Conservation (phyloP, 2,888 invertebrate species). For the Lysandra coridon region DNA sequence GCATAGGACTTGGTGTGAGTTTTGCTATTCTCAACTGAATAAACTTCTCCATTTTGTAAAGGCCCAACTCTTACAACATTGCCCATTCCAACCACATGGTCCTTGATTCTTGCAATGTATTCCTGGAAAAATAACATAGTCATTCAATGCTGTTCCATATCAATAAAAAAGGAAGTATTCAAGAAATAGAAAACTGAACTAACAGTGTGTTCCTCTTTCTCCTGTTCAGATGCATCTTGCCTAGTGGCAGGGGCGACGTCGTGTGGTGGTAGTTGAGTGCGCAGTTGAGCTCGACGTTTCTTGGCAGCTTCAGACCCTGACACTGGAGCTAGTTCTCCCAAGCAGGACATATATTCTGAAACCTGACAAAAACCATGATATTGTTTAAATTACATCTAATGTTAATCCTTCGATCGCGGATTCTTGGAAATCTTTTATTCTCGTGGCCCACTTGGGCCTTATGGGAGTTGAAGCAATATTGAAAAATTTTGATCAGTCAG, state of each 20-base stretch:
- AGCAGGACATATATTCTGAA: constrained; percentile 82
- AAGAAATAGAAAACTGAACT: constrained; percentile 40
- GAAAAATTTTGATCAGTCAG: not conserved
- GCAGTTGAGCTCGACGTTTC: constrained; percentile 88
- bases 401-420: not conserved
- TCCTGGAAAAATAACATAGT: constrained; percentile 55
- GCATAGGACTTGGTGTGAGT: constrained; percentile 73
- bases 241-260: constrained; percentile 83
- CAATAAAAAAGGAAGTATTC: not conserved
- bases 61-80: constrained; percentile 83
- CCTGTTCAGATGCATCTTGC: constrained; percentile 73
- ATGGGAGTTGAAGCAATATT: too few relatives aligned
- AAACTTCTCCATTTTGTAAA: constrained; percentile 70
- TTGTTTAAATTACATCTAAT: not conserved
- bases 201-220: constrained; percentile 72
- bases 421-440: too few relatives aligned
- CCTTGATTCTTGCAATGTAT: constrained; percentile 81
- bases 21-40: constrained; percentile 69
- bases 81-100: constrained; percentile 87
- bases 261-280: constrained; percentile 91
- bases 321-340: constrained; percentile 89
- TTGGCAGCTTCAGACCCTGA: constrained; percentile 90
- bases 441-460: too few relatives aligned
- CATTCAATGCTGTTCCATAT: not conserved
- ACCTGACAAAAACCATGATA: constrained; percentile 51